phyloP scores from a whole-genome alignment of 2,888 invertebrate genomes.

The Adineta ricciae region DNA sequence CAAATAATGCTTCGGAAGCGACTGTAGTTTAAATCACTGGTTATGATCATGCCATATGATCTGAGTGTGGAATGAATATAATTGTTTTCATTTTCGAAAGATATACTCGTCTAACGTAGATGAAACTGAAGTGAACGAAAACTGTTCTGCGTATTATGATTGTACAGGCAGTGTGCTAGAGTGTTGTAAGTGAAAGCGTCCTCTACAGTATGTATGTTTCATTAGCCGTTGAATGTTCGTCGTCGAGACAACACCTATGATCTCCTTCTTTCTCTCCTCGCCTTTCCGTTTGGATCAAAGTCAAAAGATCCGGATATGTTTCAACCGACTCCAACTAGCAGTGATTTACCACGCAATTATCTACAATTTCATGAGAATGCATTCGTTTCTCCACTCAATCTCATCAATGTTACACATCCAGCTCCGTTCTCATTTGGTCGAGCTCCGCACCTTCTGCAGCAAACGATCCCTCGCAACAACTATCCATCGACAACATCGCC shows the following conservation, averaged over 20 bases:
- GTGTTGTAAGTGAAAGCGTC: background rate
- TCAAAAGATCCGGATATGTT: background rate
- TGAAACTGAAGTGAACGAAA: too few species aligned
- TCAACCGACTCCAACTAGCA: background rate
- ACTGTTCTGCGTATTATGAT: too few species aligned
- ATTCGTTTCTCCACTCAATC: background rate
- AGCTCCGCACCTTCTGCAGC: background rate
- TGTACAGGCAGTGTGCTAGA: too few species aligned
- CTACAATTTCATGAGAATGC: conserved; percentile 21
- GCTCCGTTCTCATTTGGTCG: background rate
- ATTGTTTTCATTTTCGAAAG: too few species aligned
- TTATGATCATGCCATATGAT: too few species aligned
- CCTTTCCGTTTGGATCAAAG: background rate
- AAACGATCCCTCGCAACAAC: background rate
- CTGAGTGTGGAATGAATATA: too few species aligned
- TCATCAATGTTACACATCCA: conserved; percentile 2
- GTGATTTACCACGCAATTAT: background rate
- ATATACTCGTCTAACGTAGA: too few species aligned
- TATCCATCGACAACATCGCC: background rate
- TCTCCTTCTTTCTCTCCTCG: background rate
- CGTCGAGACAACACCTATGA: background rate
- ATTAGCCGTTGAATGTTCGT: background rate
- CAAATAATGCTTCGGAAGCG: too few species aligned
- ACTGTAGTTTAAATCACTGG: too few species aligned
- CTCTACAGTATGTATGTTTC: background rate